A percentile compares a stretch with the other conserved stretches of the same genome.
These are phyloP conservation scores for Sturnira hondurensis DNA, from an alignment of 2,113 vertebrate genomes.

Conservation along the genomic window DNA sequence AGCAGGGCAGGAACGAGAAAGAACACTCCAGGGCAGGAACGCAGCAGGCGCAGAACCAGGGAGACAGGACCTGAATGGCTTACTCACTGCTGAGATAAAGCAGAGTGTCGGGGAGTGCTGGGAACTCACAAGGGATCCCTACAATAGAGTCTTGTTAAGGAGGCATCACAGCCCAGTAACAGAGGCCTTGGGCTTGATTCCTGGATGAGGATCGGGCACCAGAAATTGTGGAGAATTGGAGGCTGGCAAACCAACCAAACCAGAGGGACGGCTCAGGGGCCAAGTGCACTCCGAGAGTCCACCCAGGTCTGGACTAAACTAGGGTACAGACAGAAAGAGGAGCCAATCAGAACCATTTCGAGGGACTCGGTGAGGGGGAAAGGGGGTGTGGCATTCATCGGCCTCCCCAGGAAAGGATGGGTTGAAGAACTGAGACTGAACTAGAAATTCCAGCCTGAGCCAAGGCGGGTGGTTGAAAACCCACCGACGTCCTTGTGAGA, in stretches of 20 bases:
- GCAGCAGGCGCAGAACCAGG: background rate
- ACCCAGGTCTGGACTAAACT: background rate
- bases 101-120: accelerated
- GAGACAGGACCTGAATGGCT: background rate
- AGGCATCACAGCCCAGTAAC: accelerated
- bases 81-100: accelerated
- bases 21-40: background rate
- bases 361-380: background rate
- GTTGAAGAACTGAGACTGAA: background rate
- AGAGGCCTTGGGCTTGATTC: background rate
- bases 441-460: background rate
- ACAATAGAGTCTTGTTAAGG: background rate
- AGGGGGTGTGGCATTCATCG: background rate
- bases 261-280: background rate
- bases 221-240: background rate
- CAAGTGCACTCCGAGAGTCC: background rate
- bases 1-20: background rate
- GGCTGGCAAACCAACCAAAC: background rate
- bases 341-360: background rate
- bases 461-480: background rate
- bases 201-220: background rate
- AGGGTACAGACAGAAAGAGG: background rate
- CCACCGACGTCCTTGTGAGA: background rate
- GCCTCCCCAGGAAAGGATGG: background rate
- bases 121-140: background rate